These are phyloP conservation scores for Ciconia nigra DNA, from an alignment of 2,797 vertebrate genomes.

Conservation along the genomic window DNA sequence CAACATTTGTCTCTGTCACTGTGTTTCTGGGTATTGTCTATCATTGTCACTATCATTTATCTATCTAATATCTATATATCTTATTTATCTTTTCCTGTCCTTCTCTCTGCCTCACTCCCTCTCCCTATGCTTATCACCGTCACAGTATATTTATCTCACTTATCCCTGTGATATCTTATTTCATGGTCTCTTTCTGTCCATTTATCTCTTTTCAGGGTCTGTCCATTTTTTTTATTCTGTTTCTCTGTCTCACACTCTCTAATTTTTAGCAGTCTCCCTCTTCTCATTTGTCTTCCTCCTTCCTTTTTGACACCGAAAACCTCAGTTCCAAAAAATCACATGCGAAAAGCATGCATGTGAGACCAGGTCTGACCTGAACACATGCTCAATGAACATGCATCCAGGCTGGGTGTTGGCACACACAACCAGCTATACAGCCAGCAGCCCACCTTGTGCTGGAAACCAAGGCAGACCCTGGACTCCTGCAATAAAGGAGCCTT, in stretches of 20 bases:
- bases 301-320: not conserved
- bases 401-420: not conserved
- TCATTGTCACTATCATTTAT: constrained; percentile 52
- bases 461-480: not conserved
- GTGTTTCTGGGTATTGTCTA: constrained; percentile 20
- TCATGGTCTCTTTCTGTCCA: constrained; percentile 48
- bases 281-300: not conserved
- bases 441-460: not conserved
- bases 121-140: constrained; percentile 28
- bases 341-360: rapidly evolving
- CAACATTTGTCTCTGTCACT: constrained; percentile 22
- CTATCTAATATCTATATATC: constrained; percentile 43
- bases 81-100: constrained; percentile 28
- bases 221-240: not conserved
- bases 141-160: constrained; percentile 60
- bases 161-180: constrained; percentile 58
- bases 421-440: not conserved
- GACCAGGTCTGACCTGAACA: not conserved
- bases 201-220: constrained; percentile 35
- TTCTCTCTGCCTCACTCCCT: not conserved
- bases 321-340: not conserved
- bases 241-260: not conserved
- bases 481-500: not conserved
- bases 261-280: not conserved
- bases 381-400: not conserved